These are phyloP conservation scores for Anomalospiza imberbis DNA, from an alignment of 2,797 vertebrate genomes.

Conservation along the genomic window DNA sequence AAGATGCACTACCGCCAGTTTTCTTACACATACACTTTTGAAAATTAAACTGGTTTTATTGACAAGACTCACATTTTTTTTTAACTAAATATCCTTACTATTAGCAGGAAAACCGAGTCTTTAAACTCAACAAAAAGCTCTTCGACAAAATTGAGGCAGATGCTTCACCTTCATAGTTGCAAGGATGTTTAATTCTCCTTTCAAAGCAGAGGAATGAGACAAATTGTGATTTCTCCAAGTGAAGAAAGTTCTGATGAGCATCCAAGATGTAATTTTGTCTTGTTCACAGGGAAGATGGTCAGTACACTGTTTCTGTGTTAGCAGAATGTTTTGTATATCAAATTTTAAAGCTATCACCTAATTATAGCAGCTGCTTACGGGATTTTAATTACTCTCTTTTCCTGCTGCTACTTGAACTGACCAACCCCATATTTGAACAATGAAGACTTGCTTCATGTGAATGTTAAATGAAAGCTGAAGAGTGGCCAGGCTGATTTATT, in stretches of 20 bases:
- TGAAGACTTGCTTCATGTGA: neutral
- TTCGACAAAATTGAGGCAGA: neutral
- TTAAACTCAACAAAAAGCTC: neutral
- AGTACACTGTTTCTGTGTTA: neutral
- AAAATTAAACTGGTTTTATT: neutral
- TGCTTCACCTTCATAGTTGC: neutral
- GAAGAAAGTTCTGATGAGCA: neutral
- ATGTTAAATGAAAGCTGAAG: neutral
- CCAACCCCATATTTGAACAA: neutral
- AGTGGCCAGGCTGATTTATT: neutral
- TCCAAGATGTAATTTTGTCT: neutral
- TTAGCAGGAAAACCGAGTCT: neutral
- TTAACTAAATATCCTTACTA: neutral
- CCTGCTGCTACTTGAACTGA: conserved; percentile 5
- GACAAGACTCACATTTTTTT: neutral
- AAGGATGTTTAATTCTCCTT: neutral
- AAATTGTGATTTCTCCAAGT: neutral
- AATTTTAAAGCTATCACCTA: neutral
- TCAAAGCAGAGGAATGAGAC: neutral
- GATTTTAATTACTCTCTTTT: neutral
- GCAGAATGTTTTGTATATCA: neutral
- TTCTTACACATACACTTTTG: neutral
- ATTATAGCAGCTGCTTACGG: neutral
- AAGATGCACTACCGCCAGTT: neutral
- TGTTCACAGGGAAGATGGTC: neutral